These are phyloP conservation scores for Oenanthe oenanthe DNA, from an alignment of 2,113 vertebrate species.

Conservation along the genomic window DNA sequence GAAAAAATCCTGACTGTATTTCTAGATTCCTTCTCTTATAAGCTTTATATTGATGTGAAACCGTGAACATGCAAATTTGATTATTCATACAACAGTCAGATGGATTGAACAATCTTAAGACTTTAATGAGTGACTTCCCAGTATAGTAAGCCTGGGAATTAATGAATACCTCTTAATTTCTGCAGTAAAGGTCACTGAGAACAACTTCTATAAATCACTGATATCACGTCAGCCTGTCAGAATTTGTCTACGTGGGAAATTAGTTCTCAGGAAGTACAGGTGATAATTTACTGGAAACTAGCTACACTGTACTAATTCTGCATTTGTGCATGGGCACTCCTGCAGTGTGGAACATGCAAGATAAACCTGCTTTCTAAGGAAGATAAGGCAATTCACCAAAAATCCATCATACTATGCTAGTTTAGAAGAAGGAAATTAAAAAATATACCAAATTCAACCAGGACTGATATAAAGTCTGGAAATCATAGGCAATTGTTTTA, in stretches of 20 bases:
- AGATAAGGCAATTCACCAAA: background rate
- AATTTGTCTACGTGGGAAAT: background rate
- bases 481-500: background rate
- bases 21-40: background rate
- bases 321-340: rapidly evolving
- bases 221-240: background rate
- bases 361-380: background rate
- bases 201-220: background rate
- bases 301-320: background rate
- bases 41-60: background rate
- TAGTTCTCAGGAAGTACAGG: background rate
- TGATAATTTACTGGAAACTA: background rate
- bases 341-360: background rate
- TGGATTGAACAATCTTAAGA: background rate
- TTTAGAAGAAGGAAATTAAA: background rate
- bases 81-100: background rate
- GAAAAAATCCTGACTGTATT: background rate
- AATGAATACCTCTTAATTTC: background rate
- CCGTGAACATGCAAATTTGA: background rate
- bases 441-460: background rate
- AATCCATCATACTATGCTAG: background rate
- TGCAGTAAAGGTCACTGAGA: background rate
- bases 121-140: background rate
- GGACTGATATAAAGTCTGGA: background rate
- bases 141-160: background rate